Percentiles rank a stretch among this genome's conserved stretches.
Evolutionary conservation across 2,797 vertebrate genomes (phyloP).

Genomic region (Helicolenus hilgendorfi): DNA sequence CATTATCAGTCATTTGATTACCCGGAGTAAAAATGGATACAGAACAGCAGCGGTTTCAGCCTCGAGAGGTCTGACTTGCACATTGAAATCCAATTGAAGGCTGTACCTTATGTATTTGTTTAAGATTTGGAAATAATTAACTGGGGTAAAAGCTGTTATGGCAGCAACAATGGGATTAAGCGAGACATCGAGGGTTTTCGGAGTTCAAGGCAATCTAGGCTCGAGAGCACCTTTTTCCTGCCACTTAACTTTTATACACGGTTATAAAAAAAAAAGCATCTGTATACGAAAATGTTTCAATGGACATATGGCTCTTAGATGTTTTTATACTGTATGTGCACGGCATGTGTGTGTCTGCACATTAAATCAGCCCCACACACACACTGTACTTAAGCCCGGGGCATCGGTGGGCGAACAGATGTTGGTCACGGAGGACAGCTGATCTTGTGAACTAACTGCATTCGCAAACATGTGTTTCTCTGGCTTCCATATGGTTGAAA

Average conservation of each 20-base stretch:
- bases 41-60: conserved; percentile 84
- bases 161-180: conserved; percentile 84
- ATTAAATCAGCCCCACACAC: conserved; percentile 35
- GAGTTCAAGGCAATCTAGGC: conserved; percentile 69
- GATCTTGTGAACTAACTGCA: conserved; percentile 80
- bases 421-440: conserved; percentile 86
- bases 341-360: conserved; percentile 46
- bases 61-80: conserved; percentile 88
- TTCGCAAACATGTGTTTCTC: conserved; percentile 80
- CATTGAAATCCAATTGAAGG: conserved; percentile 90
- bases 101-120: conserved; percentile 90
- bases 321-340: conserved; percentile 37
- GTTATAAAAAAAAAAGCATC: conserved; percentile 62
- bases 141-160: conserved; percentile 89
- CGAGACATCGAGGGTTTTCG: conserved; percentile 72
- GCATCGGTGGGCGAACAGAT: conserved; percentile 83
- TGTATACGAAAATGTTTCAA: conserved; percentile 62
- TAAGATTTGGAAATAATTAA: conserved; percentile 92
- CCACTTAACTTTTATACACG: conserved; percentile 75
- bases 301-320: conserved; percentile 64
- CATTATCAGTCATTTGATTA: conserved; percentile 92
- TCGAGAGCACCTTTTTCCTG: conserved; percentile 71
- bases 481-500: conserved; percentile 81
- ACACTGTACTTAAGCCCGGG: conserved; percentile 55
- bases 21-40: conserved; percentile 87